These are phyloP conservation scores for Chloroceryle inda DNA, from an alignment of 2,797 vertebrate species.

Conservation along the genomic window DNA sequence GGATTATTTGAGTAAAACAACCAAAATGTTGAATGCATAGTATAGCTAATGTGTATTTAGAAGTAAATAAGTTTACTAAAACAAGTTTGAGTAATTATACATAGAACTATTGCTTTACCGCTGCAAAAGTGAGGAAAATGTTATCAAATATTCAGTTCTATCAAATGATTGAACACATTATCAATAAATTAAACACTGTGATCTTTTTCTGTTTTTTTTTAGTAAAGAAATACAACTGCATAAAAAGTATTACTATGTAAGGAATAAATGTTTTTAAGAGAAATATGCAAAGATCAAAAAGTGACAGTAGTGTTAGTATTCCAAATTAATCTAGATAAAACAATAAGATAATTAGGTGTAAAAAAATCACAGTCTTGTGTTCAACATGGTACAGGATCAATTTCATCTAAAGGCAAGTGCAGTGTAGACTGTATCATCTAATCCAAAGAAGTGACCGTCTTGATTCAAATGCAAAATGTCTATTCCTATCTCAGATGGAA, in stretches of 20 bases:
- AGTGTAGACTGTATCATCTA: background rate
- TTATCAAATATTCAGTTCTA: background rate
- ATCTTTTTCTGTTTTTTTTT: background rate
- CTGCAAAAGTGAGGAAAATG: constrained; percentile 1
- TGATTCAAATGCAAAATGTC: constrained; percentile 82
- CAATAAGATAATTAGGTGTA: constrained; percentile 66
- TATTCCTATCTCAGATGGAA: constrained; percentile 73
- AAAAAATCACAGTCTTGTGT: constrained; percentile 39
- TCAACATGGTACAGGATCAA: constrained; percentile 67
- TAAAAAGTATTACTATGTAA: background rate
- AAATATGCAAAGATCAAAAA: background rate
- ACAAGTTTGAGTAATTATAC: background rate
- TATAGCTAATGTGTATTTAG: background rate
- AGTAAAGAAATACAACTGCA: constrained; percentile 10
- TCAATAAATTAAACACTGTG: background rate
- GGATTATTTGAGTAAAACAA: constrained; percentile 15
- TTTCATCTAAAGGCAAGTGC: constrained; percentile 68
- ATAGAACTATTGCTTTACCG: background rate
- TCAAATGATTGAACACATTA: background rate
- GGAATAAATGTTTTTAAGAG: background rate
- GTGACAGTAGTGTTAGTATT: background rate
- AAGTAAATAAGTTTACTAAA: background rate
- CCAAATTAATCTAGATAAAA: constrained; percentile 50
- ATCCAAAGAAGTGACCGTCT: constrained; percentile 74
- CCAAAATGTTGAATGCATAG: background rate